phyloP scores from a whole-genome alignment of 2,113 vertebrate genomes.

The Chelonoidis abingdonii region DNA sequence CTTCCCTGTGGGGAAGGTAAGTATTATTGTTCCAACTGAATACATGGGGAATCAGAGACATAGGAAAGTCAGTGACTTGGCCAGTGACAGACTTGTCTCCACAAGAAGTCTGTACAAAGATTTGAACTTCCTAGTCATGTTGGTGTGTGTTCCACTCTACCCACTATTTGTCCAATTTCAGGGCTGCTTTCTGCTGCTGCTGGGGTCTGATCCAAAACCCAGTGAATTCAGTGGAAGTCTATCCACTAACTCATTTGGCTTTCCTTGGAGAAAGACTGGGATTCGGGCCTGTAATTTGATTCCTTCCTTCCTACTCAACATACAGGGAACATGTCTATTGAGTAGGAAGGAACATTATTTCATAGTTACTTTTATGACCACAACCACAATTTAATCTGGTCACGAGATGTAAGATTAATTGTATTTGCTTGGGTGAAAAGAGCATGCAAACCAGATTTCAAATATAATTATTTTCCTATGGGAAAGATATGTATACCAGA shows the following conservation, averaged over 20 bases:
- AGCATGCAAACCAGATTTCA: conserved; percentile 11
- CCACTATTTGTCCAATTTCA: conserved; percentile 13
- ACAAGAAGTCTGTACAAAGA: conserved; percentile 37
- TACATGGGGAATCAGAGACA: conserved; percentile 63
- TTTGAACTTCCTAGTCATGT: conserved; percentile 55
- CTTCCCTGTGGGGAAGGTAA: conserved; percentile 67
- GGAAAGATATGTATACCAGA: not conserved
- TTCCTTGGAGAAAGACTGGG: not conserved
- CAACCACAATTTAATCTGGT: not conserved
- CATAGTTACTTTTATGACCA: not conserved
- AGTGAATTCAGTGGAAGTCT: conserved; percentile 25
- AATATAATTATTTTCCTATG: conserved; percentile 38
- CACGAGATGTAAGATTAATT: not conserved
- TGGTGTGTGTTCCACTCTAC: not conserved
- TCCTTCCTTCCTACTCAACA: not conserved
- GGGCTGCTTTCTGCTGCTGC: conserved; percentile 51
- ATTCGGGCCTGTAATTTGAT: not conserved
- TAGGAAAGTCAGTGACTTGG: conserved; percentile 59
- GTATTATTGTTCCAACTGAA: conserved; percentile 63
- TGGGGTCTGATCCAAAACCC: conserved; percentile 17
- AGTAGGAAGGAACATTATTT: not conserved
- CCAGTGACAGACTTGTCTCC: conserved; percentile 10
- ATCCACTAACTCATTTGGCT: not conserved
- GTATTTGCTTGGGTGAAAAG: not conserved
- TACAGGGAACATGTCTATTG: not conserved